A percentile compares a stretch with the other conserved stretches of the same genome.
phyloP scores from a whole-genome alignment of 2,797 vertebrate genomes.

The Peromyscus nudipes region DNA sequence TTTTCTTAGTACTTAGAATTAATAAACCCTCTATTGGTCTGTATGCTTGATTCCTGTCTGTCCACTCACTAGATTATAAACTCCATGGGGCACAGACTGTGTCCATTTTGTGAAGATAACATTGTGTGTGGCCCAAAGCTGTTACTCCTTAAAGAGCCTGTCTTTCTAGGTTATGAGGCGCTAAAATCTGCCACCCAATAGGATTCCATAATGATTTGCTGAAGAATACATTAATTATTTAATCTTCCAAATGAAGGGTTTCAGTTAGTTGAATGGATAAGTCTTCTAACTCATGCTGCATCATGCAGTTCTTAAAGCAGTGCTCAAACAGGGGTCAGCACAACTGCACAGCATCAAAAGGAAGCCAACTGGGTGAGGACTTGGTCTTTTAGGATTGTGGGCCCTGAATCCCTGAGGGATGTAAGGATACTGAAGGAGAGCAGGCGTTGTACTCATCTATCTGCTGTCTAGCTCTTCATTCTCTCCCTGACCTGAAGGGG shows the following conservation, averaged over 20 bases:
- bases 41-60: neutral
- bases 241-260: neutral
- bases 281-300: neutral
- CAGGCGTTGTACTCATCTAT: neutral
- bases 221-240: neutral
- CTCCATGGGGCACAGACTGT: neutral
- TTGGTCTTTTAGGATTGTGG: neutral
- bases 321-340: neutral
- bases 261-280: neutral
- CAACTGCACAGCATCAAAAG: neutral
- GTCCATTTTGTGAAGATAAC: neutral
- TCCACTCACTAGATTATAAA: neutral
- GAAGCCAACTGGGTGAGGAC: neutral
- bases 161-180: constrained; percentile 1
- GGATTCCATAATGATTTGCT: neutral
- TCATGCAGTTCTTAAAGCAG: neutral
- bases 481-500: neutral
- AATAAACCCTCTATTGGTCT: neutral
- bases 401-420: neutral
- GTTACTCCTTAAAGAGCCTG: neutral
- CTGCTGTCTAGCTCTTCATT: neutral
- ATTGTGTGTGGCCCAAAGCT: neutral
- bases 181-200: neutral
- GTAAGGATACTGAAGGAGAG: neutral
- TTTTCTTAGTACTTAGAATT: neutral